A percentile compares a stretch with the other conserved stretches of the same genome.
phyloP scores from a whole-genome alignment of 2,888 invertebrate species.

The Calliphora vomitoria region DNA sequence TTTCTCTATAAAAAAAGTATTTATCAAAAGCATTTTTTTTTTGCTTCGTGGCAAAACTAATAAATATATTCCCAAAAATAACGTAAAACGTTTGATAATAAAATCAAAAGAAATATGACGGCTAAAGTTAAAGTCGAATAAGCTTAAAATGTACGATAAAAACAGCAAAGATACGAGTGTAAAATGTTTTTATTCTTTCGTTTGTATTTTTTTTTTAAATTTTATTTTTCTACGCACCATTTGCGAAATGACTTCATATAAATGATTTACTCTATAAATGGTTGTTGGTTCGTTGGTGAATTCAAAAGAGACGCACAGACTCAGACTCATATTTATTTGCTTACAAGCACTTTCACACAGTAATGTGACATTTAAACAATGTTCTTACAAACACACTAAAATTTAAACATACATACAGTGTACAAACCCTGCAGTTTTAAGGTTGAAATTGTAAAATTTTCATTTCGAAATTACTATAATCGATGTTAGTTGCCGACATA shows the following conservation, averaged over 20 bases:
- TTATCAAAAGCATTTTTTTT: neutral
- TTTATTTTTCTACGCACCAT: constrained; percentile 65
- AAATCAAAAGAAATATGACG: neutral
- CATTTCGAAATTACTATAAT: too few relatives aligned
- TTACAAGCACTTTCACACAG: constrained; percentile 62
- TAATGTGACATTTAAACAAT: constrained; percentile 57
- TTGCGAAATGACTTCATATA: constrained; percentile 66
- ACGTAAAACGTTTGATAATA: neutral
- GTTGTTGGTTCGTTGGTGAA: constrained; percentile 11
- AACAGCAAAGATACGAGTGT: neutral
- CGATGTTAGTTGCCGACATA: too few relatives aligned
- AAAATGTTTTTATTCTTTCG: constrained; percentile 33
- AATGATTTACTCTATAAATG: constrained; percentile 57
- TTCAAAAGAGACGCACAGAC: constrained; percentile 32
- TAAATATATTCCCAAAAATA: neutral
- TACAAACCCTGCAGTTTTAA: too few relatives aligned
- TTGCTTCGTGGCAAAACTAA: neutral
- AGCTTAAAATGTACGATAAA: neutral
- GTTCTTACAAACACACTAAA: neutral
- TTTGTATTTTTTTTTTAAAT: neutral
- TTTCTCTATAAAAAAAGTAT: too few relatives aligned
- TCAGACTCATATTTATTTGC: constrained; percentile 51
- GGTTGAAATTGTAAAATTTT: too few relatives aligned
- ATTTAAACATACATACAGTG: neutral
- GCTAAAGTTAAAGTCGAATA: neutral